These are phyloP conservation scores for Cepaea nemoralis DNA, from an alignment of 1,140 invertebrate species.

Conservation along the genomic window DNA sequence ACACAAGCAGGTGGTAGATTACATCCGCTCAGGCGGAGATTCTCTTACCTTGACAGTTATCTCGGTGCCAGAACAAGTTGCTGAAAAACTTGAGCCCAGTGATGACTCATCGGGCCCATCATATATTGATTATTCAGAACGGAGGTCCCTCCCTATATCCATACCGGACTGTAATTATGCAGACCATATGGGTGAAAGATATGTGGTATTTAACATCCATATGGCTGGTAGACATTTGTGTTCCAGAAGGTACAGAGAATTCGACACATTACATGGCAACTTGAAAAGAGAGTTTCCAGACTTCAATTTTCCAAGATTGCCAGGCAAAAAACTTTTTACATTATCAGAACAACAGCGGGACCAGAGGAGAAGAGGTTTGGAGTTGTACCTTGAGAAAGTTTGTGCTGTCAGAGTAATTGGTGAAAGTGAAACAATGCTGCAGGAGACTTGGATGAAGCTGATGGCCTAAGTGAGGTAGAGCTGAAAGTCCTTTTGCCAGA, in stretches of 20 bases:
- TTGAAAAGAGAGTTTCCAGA: slow-evolving; percentile 97
- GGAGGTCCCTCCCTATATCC: slow-evolving; percentile 96
- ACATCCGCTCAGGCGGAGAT: slow-evolving; percentile 98
- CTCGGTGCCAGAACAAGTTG: slow-evolving; percentile 69
- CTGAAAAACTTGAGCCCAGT: slow-evolving; percentile 81
- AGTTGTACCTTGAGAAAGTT: slow-evolving; percentile 98
- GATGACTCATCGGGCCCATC: slow-evolving; percentile 90
- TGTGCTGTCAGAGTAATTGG: slow-evolving; percentile 98
- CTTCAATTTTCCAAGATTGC: slow-evolving; percentile 97
- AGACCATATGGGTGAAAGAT: slow-evolving; percentile 88
- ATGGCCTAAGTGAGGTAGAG: slow-evolving; percentile 82
- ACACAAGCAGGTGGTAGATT: slow-evolving; percentile 98
- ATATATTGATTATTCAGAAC: slow-evolving; percentile 97
- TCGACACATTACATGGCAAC: slow-evolving; percentile 88
- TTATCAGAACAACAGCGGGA: slow-evolving; percentile 97
- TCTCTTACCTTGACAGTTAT: slow-evolving; percentile 87
- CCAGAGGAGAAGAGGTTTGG: slow-evolving; percentile 89
- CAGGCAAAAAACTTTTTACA: slow-evolving; percentile 98
- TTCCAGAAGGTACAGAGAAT: slow-evolving; percentile 95
- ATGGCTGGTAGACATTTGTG: slow-evolving; percentile 98
- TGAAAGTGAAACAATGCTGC: slow-evolving; percentile 95
- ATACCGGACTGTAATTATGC: slow-evolving; percentile 92
- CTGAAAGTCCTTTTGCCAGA: slow-evolving; percentile 88
- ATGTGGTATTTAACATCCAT: slow-evolving; percentile 96
- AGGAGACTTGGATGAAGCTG: slow-evolving; percentile 81